These are phyloP conservation scores for Drosophila kanekoi DNA, from an alignment of 2,888 invertebrate genomes.

Conservation along the genomic window DNA sequence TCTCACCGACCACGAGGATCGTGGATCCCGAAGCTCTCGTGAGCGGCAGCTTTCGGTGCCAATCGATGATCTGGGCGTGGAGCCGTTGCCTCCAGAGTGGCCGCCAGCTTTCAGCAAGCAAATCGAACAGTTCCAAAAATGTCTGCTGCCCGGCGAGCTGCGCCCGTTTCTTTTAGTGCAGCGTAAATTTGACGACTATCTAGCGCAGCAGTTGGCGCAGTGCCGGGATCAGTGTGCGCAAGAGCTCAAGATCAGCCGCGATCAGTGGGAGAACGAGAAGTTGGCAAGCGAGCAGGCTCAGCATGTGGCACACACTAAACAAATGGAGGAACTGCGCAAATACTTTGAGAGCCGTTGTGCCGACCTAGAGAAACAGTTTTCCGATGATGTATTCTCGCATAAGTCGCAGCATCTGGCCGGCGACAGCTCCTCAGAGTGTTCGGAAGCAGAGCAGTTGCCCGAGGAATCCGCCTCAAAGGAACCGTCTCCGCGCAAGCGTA, in stretches of 20 bases:
- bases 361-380: conserved; percentile 91
- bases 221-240: conserved; percentile 83
- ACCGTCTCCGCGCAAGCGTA: conserved; percentile 80
- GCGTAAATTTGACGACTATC: conserved; percentile 87
- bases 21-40: conserved; percentile 79
- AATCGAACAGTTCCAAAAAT: conserved; percentile 84
- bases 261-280: conserved; percentile 87
- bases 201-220: conserved; percentile 86
- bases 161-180: conserved; percentile 85
- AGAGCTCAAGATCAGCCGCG: conserved; percentile 80
- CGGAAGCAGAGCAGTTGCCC: conserved; percentile 83
- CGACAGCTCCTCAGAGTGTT: conserved; percentile 82
- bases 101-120: conserved; percentile 82
- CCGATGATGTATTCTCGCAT: conserved; percentile 89
- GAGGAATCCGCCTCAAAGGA: conserved; percentile 77
- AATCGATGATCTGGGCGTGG: conserved; percentile 50
- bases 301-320: conserved; percentile 89
- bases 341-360: conserved; percentile 93
- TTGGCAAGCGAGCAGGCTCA: conserved; percentile 88
- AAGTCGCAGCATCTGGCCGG: conserved; percentile 88
- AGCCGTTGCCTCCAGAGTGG: conserved; percentile 57
- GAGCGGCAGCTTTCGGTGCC: conserved; percentile 81
- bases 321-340: conserved; percentile 91
- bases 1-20: conserved; percentile 82
- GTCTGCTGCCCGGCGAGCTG: conserved; percentile 83